These are phyloP conservation scores for Trichosurus vulpecula DNA, from an alignment of 2,797 vertebrate genomes.

Conservation along the genomic window DNA sequence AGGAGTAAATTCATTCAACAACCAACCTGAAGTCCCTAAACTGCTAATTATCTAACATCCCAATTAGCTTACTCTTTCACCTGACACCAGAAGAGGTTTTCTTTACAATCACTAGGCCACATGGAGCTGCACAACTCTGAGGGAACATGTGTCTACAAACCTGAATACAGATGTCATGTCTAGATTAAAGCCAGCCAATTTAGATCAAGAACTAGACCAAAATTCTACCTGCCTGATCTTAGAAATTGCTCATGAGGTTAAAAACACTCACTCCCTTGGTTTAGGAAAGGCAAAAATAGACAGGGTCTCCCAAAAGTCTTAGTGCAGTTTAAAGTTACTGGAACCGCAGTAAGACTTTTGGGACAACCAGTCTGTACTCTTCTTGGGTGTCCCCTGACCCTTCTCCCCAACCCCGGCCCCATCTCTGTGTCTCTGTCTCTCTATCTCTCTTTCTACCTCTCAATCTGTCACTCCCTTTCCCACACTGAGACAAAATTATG, in stretches of 20 bases:
- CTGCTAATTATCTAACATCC: neutral
- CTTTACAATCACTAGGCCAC: neutral
- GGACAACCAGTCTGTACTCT: neutral
- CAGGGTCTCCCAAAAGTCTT: neutral
- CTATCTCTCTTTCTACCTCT: neutral
- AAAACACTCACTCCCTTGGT: neutral
- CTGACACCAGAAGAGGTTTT: neutral
- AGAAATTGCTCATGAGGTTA: neutral
- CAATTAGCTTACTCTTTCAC: neutral
- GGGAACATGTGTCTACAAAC: fast-evolving
- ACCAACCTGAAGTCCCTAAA: neutral
- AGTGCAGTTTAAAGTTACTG: neutral
- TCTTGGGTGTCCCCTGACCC: neutral
- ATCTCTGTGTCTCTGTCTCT: neutral
- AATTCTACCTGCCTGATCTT: neutral
- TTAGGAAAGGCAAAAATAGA: neutral
- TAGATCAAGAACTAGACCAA: neutral
- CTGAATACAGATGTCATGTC: neutral
- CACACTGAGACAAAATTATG: neutral
- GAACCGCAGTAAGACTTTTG: neutral
- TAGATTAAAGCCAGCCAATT: neutral
- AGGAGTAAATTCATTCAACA: slow-evolving; percentile 1
- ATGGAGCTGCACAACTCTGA: neutral
- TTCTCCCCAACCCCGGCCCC: neutral
- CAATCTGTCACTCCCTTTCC: neutral